Evolutionary conservation across 2,797 vertebrate species (phyloP).

Genomic region (Pseudochromis fuscus): DNA sequence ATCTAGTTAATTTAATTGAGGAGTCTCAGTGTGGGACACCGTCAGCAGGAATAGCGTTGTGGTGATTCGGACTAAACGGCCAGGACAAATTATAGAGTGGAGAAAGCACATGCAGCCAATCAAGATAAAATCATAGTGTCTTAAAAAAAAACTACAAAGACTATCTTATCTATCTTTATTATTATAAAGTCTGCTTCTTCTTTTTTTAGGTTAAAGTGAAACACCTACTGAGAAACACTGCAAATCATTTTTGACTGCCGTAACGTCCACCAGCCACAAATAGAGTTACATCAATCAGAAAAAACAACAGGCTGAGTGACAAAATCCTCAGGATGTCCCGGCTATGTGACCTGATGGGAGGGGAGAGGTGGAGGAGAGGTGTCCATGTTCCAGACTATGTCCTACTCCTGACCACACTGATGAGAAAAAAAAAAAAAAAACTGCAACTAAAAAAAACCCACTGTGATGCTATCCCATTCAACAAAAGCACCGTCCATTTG

Average conservation of each 20-base stretch:
- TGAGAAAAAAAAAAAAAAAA: conserved; percentile 3
- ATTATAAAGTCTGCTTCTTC: conserved; percentile 1
- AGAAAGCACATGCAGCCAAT: neutral
- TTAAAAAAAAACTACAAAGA: conserved; percentile 19
- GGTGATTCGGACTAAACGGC: conserved; percentile 46
- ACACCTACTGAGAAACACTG: conserved; percentile 6
- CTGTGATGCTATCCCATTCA: neutral
- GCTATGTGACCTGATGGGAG: conserved; percentile 53
- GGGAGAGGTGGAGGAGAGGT: conserved; percentile 9
- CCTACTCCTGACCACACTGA: conserved; percentile 1
- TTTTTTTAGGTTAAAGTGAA: conserved; percentile 41
- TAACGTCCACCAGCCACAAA: conserved; percentile 53
- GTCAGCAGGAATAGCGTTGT: conserved; percentile 25
- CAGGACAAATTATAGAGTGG: conserved; percentile 31
- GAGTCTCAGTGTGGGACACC: conserved; percentile 47
- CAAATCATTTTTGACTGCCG: conserved; percentile 45
- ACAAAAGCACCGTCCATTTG: conserved; percentile 67
- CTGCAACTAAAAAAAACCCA: conserved; percentile 36
- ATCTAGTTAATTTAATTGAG: conserved; percentile 69
- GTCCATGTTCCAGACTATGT: conserved; percentile 19
- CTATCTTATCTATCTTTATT: conserved; percentile 4
- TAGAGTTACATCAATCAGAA: conserved; percentile 54
- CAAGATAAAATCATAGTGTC: conserved; percentile 15
- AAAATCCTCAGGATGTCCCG: conserved; percentile 56
- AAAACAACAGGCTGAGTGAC: conserved; percentile 57